Evolutionary conservation across 2,888 invertebrate species (phyloP).

Genomic region (Caenorhabditis auriculariae): DNA sequence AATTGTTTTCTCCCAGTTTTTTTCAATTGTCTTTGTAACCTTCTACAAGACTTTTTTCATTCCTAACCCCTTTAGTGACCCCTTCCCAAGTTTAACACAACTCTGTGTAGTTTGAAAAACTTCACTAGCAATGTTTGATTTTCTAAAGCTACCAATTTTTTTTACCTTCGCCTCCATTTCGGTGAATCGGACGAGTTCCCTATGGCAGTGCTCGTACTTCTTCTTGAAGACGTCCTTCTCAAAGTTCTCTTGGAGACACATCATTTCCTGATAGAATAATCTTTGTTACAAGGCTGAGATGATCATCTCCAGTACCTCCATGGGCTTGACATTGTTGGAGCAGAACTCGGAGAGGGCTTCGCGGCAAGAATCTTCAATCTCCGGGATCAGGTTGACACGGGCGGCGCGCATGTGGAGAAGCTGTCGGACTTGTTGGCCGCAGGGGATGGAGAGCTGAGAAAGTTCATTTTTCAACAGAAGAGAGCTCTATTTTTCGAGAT

Average conservation of each 20-base stretch:
- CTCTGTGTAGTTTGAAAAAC: not conserved
- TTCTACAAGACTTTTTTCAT: too few species aligned
- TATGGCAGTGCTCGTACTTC: conserved; percentile 71
- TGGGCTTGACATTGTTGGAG: conserved; percentile 71
- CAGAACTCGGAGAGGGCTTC: conserved; percentile 82
- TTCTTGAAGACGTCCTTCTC: conserved; percentile 51
- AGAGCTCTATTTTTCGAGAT: not conserved
- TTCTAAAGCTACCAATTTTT: too few species aligned
- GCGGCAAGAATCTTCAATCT: conserved; percentile 87
- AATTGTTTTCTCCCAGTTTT: too few species aligned
- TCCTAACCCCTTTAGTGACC: not conserved
- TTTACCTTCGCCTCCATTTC: conserved; percentile 78
- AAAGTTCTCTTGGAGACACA: conserved; percentile 79
- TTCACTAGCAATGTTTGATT: too few species aligned
- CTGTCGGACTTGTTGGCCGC: conserved; percentile 77
- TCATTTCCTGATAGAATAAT: conserved; percentile 73
- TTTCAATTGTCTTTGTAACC: too few species aligned
- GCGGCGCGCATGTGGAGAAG: conserved; percentile 90
- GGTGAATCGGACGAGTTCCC: conserved; percentile 80
- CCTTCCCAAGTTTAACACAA: not conserved
- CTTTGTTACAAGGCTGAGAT: too few species aligned
- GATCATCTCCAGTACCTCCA: conserved; percentile 41
- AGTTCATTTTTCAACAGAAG: not conserved
- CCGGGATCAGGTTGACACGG: conserved; percentile 88
- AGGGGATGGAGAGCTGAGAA: conserved; percentile 67